Conservation (phyloP, 2,113 vertebrate species). For the Cheirogaleus medius region DNA sequence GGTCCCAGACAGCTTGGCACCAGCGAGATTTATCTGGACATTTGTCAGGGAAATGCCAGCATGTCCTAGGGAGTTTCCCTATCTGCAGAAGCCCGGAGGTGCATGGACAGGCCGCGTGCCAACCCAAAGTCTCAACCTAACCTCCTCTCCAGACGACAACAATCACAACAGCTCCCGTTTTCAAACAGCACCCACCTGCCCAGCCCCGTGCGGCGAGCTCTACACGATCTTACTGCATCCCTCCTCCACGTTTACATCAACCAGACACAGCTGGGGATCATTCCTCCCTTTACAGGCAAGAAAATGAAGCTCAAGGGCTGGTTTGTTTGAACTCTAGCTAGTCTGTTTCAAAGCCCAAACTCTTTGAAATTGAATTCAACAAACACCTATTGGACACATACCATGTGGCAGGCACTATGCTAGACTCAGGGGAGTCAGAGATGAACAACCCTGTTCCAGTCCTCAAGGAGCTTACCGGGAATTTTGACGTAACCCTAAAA, state of each 20-base stretch:
- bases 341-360: not conserved
- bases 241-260: not conserved
- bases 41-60: constrained; percentile 47
- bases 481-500: not conserved
- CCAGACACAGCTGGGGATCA: not conserved
- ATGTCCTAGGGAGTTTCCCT: constrained; percentile 44
- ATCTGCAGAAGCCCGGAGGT: constrained; percentile 47
- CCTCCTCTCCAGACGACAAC: constrained; percentile 40
- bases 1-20: constrained; percentile 63
- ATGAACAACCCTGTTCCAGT: not conserved
- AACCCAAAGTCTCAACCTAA: constrained; percentile 65
- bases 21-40: constrained; percentile 53
- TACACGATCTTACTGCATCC: not conserved
- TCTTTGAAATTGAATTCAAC: not conserved
- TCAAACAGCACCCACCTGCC: not conserved
- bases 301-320: not conserved
- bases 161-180: not conserved
- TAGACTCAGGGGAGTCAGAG: not conserved
- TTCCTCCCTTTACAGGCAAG: not conserved
- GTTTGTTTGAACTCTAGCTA: not conserved
- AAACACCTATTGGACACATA: not conserved
- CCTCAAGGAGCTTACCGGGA: not conserved
- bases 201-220: not conserved
- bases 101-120: not conserved
- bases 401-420: not conserved